Percentiles rank a stretch among this genome's conserved stretches.
phyloP scores from a whole-genome alignment of 2,797 vertebrate genomes.

The Sebastes cheni region DNA sequence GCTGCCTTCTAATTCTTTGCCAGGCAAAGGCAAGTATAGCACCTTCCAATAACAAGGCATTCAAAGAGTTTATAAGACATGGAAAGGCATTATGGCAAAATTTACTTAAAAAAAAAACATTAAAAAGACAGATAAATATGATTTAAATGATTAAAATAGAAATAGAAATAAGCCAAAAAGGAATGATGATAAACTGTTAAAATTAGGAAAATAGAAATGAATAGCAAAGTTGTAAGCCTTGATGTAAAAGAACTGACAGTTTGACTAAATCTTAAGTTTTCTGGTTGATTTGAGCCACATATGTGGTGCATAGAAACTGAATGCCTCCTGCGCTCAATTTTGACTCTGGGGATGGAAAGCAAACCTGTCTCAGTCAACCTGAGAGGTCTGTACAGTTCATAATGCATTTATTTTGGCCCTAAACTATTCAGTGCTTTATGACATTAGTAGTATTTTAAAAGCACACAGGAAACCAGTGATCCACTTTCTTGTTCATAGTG shows the following conservation, averaged over 20 bases:
- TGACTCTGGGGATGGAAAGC: not conserved
- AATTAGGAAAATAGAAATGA: not conserved
- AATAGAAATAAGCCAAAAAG: not conserved
- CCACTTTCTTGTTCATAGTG: not conserved
- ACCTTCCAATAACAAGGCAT: not conserved
- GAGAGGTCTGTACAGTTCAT: not conserved
- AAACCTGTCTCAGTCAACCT: not conserved
- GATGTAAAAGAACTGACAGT: not conserved
- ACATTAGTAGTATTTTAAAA: not conserved
- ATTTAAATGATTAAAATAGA: not conserved
- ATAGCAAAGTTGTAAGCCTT: not conserved
- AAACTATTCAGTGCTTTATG: not conserved
- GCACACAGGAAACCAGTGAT: not conserved
- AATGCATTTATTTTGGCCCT: not conserved
- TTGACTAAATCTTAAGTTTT: not conserved
- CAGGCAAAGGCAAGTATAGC: not conserved
- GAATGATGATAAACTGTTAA: not conserved
- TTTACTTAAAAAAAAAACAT: not conserved
- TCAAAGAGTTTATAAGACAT: not conserved
- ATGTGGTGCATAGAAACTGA: not conserved
- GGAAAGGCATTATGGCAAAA: not conserved
- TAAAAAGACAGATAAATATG: not conserved
- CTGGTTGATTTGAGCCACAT: not conserved
- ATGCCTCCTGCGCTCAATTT: not conserved
- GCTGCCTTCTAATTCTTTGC: not conserved